Conservation (phyloP, 2,797 vertebrate genomes). For the Anabas testudineus region DNA sequence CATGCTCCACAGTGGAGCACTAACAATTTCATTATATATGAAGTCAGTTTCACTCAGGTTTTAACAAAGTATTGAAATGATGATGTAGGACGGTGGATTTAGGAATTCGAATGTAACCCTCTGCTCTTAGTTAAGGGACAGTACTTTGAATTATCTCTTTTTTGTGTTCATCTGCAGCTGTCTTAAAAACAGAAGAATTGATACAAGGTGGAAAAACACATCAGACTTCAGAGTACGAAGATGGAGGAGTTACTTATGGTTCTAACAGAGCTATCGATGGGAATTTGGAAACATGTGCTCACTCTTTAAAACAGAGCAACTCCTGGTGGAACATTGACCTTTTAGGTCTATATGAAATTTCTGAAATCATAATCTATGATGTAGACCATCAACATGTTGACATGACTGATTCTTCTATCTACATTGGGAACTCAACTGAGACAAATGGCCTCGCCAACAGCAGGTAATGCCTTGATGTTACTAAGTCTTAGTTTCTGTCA, state of each 20-base stretch:
- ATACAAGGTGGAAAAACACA: rapidly evolving
- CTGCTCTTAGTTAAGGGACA: not conserved
- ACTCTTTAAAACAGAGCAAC: rapidly evolving
- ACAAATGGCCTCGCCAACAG: rapidly evolving
- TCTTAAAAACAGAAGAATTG: rapidly evolving
- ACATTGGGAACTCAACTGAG: constrained; percentile 8
- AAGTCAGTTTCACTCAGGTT: too few species aligned
- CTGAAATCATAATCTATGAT: constrained; percentile 1
- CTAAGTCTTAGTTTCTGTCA: not conserved
- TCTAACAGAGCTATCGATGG: constrained; percentile 4
- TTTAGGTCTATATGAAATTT: constrained; percentile 9
- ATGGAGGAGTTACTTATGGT: rapidly evolving
- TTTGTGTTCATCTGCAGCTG: not conserved
- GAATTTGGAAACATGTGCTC: rapidly evolving
- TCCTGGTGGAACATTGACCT: constrained; percentile 39
- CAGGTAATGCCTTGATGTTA: constrained; percentile 25
- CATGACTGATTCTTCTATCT: rapidly evolving
- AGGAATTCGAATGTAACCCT: too few species aligned
- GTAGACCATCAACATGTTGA: rapidly evolving
- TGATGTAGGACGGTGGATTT: too few species aligned
- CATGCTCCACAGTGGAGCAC: too few species aligned
- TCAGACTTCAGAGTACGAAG: rapidly evolving
- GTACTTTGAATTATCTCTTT: not conserved
- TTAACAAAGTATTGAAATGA: too few species aligned
- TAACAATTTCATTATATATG: too few species aligned